Evolutionary conservation across 2,113 vertebrate species (phyloP).

Genomic region (Hemichromis elongatus): DNA sequence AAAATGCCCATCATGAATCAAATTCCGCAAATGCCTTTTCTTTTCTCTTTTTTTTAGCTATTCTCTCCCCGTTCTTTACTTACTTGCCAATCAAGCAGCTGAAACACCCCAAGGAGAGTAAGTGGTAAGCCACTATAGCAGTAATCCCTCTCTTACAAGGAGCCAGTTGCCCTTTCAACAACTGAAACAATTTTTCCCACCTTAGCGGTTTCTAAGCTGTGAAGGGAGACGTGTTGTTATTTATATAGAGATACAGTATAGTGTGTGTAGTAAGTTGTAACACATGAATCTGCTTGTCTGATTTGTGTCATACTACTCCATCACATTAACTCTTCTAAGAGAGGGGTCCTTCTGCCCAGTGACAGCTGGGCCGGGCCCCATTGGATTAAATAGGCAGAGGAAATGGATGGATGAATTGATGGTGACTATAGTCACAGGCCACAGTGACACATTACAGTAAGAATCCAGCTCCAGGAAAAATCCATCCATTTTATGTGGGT

Average conservation of each 20-base stretch:
- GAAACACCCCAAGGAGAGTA: neutral
- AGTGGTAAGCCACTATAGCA: neutral
- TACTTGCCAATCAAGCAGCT: neutral
- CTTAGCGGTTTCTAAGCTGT: neutral
- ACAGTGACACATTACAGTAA: neutral
- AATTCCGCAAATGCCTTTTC: neutral
- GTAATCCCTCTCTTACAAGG: conserved; percentile 12
- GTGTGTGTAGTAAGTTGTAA: neutral
- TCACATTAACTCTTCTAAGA: neutral
- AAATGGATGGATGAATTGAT: neutral
- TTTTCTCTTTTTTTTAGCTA: neutral
- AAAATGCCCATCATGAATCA: neutral
- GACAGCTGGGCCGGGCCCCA: neutral
- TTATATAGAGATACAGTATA: neutral
- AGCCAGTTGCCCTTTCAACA: neutral
- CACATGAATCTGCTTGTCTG: neutral
- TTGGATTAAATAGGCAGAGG: neutral
- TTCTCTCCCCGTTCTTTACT: accelerated
- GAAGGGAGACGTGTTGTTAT: neutral
- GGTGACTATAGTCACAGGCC: neutral
- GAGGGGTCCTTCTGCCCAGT: neutral
- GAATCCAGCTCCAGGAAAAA: neutral
- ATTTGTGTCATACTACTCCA: neutral
- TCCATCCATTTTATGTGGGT: neutral
- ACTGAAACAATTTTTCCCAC: neutral